Evolutionary conservation across 2,113 vertebrate species (phyloP).

Genomic region (Lynx canadensis): DNA sequence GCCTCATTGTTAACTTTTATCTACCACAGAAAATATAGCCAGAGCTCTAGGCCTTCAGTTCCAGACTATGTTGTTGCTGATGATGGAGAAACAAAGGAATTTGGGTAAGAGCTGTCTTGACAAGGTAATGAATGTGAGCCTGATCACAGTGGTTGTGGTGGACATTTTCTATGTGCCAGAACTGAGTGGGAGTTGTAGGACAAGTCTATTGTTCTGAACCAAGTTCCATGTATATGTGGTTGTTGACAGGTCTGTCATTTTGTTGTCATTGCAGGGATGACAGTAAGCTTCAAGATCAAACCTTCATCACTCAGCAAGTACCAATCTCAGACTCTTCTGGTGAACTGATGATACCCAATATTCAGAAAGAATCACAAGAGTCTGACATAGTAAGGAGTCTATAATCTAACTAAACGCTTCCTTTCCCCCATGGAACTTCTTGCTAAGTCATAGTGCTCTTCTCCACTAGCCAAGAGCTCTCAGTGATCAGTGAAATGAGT

Average conservation of each 20-base stretch:
- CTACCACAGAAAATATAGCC: slow-evolving; percentile 71
- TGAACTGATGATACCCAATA: slow-evolving; percentile 71
- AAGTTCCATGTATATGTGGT: background rate
- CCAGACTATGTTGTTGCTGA: slow-evolving; percentile 50
- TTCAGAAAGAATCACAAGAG: slow-evolving; percentile 65
- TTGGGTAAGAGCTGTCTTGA: slow-evolving; percentile 70
- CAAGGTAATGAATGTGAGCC: background rate
- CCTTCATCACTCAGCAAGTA: slow-evolving; percentile 88
- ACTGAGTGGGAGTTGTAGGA: background rate
- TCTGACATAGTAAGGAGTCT: slow-evolving; percentile 57
- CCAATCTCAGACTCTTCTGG: slow-evolving; percentile 76
- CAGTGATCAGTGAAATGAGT: slow-evolving; percentile 13
- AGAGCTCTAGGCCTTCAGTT: slow-evolving; percentile 65
- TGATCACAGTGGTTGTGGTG: background rate
- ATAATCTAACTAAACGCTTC: background rate
- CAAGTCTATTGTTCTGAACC: slow-evolving; percentile 34
- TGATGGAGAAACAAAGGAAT: slow-evolving; percentile 60
- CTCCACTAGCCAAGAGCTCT: background rate
- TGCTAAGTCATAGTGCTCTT: slow-evolving; percentile 27
- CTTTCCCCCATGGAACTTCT: background rate
- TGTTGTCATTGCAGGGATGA: slow-evolving; percentile 75
- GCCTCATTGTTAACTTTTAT: slow-evolving; percentile 61
- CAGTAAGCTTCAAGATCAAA: slow-evolving; percentile 75
- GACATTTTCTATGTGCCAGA: background rate
- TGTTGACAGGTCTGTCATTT: slow-evolving; percentile 59